phyloP scores from a whole-genome alignment of 23 tunicate genomes.

The Halocynthia roretzi region DNA sequence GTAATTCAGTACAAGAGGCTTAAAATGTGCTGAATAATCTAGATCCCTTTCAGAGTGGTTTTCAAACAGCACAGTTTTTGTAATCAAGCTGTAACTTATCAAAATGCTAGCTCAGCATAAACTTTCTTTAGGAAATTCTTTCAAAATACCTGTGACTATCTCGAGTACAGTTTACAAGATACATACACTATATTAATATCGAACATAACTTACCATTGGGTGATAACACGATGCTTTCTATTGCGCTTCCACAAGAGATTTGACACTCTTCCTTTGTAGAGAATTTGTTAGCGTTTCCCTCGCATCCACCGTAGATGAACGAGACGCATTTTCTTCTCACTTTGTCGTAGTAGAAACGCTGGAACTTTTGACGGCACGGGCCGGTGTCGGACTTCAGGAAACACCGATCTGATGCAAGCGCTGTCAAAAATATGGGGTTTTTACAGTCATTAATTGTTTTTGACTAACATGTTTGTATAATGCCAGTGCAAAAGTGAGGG shows the following conservation, averaged over 20 bases:
- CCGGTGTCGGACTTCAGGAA: conserved; percentile 46
- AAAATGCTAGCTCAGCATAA: no score
- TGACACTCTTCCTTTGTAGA: conserved; percentile 30
- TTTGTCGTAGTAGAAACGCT: conserved; percentile 43
- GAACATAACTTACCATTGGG: neutral
- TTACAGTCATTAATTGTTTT: neutral
- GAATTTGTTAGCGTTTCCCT: conserved; percentile 87
- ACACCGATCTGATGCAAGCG: conserved; percentile 20
- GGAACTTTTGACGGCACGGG: conserved; percentile 50
- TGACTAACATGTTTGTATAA: no score
- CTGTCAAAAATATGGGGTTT: neutral
- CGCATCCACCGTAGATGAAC: conserved; percentile 82
- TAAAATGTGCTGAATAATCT: no score
- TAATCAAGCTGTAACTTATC: no score
- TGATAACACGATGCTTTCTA: neutral
- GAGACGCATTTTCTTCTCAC: conserved; percentile 21
- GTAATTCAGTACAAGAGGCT: no score
- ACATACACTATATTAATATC: neutral
- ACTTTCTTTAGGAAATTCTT: no score
- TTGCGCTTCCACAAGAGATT: conserved; percentile 20
- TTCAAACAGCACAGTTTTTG: no score
- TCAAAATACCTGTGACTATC: neutral
- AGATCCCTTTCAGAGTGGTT: no score
- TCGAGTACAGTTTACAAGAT: conserved; percentile 1
- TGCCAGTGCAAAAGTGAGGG: neutral